Evolutionary conservation across 2,113 vertebrate genomes (phyloP), one percentile per base, ranked within the genome.

Genomic region (Upupa epops): DNA sequence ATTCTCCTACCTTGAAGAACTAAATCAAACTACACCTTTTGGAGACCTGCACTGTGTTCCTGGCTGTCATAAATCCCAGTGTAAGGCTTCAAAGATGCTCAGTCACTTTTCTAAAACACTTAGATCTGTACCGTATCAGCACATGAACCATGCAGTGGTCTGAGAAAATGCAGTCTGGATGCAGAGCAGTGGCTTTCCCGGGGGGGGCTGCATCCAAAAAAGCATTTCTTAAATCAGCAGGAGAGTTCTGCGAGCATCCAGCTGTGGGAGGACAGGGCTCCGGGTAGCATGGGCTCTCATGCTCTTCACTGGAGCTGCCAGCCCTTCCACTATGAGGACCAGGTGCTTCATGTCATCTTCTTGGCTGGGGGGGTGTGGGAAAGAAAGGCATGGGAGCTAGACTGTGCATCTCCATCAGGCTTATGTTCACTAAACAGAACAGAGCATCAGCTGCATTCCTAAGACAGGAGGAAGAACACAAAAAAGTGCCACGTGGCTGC

Each of bases 221-320:
- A 73, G 2, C 13, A 0, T 17, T 28, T 86, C 88, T 49, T 29
- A 56, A 63, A 68, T 42, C 7, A 8, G 13, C 9, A 54, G 26
- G 17, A 65, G 32, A 54, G 36, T 46, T 59, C 36, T 40, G 28
- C 49, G 71, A 73, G 37, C 20, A 65, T 71, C 31, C 48, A 46
- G 11, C 52, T 65, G 56, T 5, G 16, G 17, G 32, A 83, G 48
- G 55, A 63, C 1, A 2, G 54, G 17, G 13, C 26, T 80, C 1
- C 0, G 8, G n/a, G n/a, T 80, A n/a, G 9, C 0, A 0, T 42
- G 40, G 29, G 29, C 22, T 69, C 45, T 68, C 34, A 3, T 29
- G 48, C 20, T 14, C 25, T 69, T 56, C 13, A 1, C 8, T 60
- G 21, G 36, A 71, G 6, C 48, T 46, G 40, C 66, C 60, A 52